Conservation (phyloP, 2,113 vertebrate species). For the Mus spicilegus region DNA sequence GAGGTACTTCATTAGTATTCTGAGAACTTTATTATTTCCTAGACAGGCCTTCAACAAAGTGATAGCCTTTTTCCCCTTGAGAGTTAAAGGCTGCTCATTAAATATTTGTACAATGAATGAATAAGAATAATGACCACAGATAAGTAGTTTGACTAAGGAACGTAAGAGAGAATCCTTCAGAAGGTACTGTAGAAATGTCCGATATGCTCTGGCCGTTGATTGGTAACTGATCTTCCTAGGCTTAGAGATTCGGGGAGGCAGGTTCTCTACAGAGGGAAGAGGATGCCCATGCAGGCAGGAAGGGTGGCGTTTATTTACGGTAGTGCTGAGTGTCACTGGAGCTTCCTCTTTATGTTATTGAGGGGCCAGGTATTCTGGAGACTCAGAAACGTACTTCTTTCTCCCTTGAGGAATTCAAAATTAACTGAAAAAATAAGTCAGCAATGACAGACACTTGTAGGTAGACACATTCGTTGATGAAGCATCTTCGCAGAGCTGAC, state of each 20-base stretch:
- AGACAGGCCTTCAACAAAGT: not conserved
- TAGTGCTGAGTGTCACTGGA: not conserved
- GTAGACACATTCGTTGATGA: not conserved
- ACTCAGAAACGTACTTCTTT: not conserved
- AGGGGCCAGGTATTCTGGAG: not conserved
- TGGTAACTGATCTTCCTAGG: fast-evolving
- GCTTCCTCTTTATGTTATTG: not conserved
- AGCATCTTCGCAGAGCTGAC: not conserved
- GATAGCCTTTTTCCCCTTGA: not conserved
- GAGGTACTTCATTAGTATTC: not conserved
- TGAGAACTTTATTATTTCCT: not conserved
- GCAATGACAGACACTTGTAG: not conserved
- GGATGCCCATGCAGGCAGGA: not conserved
- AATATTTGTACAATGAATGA: conserved; percentile 23
- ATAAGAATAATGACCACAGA: not conserved
- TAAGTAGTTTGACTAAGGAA: not conserved
- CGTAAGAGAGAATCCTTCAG: not conserved
- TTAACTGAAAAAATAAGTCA: not conserved
- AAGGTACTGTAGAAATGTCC: not conserved
- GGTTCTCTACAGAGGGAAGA: not conserved
- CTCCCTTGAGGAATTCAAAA: not conserved
- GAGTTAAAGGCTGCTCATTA: not conserved
- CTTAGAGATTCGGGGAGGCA: not conserved
- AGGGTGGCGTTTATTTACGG: not conserved
- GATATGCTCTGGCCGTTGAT: fast-evolving